phyloP scores from a whole-genome alignment of 2,113 vertebrate genomes.

The Numida meleagris region DNA sequence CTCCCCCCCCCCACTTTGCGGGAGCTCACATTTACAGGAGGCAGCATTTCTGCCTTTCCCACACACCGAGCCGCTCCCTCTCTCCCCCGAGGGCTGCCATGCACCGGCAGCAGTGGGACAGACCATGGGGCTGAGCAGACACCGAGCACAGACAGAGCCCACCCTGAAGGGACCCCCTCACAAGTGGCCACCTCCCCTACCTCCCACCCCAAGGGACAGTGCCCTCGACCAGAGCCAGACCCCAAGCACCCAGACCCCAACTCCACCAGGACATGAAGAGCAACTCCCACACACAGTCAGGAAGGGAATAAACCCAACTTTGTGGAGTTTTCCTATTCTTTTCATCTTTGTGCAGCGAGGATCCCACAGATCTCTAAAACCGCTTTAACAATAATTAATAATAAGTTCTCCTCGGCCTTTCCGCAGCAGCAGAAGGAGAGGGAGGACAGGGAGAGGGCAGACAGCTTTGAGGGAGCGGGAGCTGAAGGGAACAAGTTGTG shows the following conservation, averaged over 20 bases:
- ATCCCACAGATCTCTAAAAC: neutral
- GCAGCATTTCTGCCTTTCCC: neutral
- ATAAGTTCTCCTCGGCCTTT: neutral
- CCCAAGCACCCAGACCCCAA: accelerated
- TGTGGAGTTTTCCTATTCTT: neutral
- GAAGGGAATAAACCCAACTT: neutral
- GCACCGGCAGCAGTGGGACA: neutral
- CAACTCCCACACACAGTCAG: neutral
- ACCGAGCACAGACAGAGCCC: neutral
- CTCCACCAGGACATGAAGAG: neutral
- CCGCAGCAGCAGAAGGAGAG: neutral
- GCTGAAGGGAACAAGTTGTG: neutral
- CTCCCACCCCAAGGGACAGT: no score
- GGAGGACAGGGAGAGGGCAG: neutral
- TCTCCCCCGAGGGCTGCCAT: neutral
- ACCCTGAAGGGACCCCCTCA: neutral
- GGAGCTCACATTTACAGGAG: accelerated
- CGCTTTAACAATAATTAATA: neutral
- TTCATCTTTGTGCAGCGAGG: neutral
- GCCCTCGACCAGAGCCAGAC: neutral
- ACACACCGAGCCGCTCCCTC: neutral
- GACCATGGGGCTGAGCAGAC: neutral
- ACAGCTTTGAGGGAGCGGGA: neutral
- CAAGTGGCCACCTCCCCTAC: neutral
- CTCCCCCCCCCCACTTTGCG: neutral